Conservation (phyloP, 2,113 vertebrate genomes). For the Psilopogon haemacephalus region DNA sequence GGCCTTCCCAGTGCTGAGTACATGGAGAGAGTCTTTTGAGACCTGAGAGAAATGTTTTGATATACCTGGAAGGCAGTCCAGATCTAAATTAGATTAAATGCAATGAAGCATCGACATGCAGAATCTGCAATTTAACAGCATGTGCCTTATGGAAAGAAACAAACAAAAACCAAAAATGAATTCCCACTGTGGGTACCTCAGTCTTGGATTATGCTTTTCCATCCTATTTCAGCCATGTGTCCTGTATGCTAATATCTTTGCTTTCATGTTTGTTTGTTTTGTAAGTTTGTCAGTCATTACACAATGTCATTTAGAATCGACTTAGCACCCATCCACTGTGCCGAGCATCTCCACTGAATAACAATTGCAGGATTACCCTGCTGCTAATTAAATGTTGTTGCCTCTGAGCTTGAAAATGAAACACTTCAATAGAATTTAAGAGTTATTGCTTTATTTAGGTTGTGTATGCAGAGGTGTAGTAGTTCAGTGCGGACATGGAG, state of each 20-base stretch:
- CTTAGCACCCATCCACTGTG: neutral
- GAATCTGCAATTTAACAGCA: neutral
- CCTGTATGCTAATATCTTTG: neutral
- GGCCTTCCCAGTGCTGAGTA: too few relatives aligned
- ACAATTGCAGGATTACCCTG: neutral
- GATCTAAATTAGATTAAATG: neutral
- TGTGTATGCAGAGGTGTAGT: neutral
- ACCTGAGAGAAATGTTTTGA: neutral
- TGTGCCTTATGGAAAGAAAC: neutral
- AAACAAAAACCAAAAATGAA: neutral
- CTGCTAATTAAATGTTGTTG: slow-evolving; percentile 25
- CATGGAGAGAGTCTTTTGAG: neutral
- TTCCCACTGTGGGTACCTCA: neutral
- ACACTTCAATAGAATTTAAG: neutral
- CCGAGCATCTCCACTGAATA: neutral
- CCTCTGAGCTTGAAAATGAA: slow-evolving; percentile 19
- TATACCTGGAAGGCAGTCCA: neutral
- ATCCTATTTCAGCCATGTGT: neutral
- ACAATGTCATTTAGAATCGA: neutral
- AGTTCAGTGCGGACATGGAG: neutral
- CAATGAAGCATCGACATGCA: neutral
- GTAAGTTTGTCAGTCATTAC: neutral
- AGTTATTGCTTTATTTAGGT: neutral
- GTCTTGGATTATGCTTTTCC: neutral
- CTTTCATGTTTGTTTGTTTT: slow-evolving; percentile 1